Percentiles rank a stretch among this genome's conserved stretches.
phyloP scores from a whole-genome alignment of 2,113 vertebrate genomes.

The Larimichthys polyactis region DNA sequence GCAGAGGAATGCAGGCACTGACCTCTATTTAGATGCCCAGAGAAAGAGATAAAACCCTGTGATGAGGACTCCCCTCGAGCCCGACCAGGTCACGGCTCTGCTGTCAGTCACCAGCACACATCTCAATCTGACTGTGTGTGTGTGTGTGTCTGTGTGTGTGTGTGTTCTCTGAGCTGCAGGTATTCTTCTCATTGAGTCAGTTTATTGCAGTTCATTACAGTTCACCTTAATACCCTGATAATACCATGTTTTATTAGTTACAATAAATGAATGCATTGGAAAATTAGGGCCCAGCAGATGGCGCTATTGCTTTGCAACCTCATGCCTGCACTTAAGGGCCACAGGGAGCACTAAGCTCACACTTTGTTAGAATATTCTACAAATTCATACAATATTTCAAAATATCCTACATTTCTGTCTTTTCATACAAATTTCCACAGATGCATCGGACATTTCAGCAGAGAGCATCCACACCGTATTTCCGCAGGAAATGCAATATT shows the following conservation, averaged over 20 bases:
- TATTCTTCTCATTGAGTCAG: not conserved
- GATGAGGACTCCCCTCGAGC: slow-evolving; percentile 74
- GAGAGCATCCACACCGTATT: no score
- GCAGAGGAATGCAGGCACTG: slow-evolving; percentile 64
- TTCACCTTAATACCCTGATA: not conserved
- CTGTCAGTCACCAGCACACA: slow-evolving; percentile 71
- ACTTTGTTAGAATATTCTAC: no score
- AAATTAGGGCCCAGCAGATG: no score
- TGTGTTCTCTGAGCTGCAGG: slow-evolving; percentile 17
- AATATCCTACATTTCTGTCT: no score
- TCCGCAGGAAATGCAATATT: no score
- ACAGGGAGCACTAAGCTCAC: no score
- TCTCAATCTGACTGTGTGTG: slow-evolving; percentile 57
- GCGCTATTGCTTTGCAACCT: no score
- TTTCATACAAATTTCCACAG: no score
- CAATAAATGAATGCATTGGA: no score
- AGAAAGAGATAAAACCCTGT: slow-evolving; percentile 76
- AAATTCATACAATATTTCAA: no score
- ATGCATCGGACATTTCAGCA: no score
- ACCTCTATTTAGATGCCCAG: slow-evolving; percentile 81
- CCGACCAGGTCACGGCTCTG: slow-evolving; percentile 66
- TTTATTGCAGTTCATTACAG: not conserved
- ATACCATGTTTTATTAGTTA: not conserved
- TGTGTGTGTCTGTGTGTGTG: slow-evolving; percentile 37
- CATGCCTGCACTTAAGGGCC: no score